These are phyloP conservation scores for Aphodius granarius DNA, from an alignment of 2,888 invertebrate species.

Conservation along the genomic window DNA sequence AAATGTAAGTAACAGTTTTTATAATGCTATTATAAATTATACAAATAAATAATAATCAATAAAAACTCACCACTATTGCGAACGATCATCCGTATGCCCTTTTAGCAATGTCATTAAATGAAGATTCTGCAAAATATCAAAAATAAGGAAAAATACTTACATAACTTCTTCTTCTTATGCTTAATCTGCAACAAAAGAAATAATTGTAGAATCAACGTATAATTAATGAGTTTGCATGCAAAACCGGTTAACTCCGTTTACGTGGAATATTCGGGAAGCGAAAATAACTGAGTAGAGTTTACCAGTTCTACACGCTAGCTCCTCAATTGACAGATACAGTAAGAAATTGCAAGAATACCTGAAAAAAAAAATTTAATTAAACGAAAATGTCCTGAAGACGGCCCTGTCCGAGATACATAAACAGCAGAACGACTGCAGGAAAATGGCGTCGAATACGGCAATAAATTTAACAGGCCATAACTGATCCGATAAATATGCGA, in stretches of 20 bases:
- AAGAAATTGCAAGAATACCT: neutral
- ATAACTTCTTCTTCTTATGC: neutral
- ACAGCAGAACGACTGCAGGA: neutral
- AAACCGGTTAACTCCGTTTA: too few species aligned
- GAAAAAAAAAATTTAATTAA: neutral
- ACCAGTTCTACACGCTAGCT: too few species aligned
- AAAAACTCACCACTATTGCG: neutral
- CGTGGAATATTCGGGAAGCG: too few species aligned
- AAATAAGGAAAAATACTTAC: neutral
- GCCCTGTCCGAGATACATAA: neutral
- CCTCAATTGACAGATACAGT: neutral
- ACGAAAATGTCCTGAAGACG: constrained; percentile 6
- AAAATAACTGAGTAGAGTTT: too few species aligned
- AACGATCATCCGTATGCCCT: neutral
- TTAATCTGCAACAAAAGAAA: neutral
- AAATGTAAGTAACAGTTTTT: neutral
- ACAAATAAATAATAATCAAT: neutral
- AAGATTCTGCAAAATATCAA: neutral
- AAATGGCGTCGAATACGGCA: neutral
- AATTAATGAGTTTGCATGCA: neutral
- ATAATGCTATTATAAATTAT: neutral
- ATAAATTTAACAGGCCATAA: neutral
- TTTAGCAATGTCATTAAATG: neutral
- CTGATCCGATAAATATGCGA: neutral
- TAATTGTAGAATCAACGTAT: neutral